Evolutionary conservation across 2,888 invertebrate genomes (phyloP).

Genomic region (Zygogramma bicolorata): DNA sequence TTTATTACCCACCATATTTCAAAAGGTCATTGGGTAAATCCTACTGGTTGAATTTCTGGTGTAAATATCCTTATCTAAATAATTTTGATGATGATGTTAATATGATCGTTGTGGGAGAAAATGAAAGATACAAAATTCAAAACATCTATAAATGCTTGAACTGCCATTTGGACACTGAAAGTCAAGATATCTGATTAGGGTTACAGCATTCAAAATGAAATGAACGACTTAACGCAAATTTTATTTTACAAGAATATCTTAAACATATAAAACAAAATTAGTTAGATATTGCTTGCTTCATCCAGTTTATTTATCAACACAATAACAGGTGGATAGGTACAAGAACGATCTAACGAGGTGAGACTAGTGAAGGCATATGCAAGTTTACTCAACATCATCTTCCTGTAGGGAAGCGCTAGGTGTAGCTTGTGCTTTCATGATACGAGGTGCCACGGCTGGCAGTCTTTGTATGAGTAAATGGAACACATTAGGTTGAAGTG

Average conservation of each 20-base stretch:
- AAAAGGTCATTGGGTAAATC: too few relatives aligned
- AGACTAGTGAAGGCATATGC: constrained; percentile 49
- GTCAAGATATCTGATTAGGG: too few relatives aligned
- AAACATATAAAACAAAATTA: constrained; percentile 50
- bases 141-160: too few relatives aligned
- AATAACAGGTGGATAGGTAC: constrained; percentile 41
- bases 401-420: constrained; percentile 58
- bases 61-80: too few relatives aligned
- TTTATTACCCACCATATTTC: too few relatives aligned
- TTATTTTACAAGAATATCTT: constrained; percentile 25
- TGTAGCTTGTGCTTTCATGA: constrained; percentile 59
- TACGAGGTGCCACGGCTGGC: constrained; percentile 72
- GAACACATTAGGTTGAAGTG: constrained; percentile 95
- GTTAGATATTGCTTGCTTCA: constrained; percentile 50
- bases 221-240: constrained; percentile 18
- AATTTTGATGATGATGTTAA: too few relatives aligned
- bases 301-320: constrained; percentile 47
- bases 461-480: constrained; percentile 86
- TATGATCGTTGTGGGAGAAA: too few relatives aligned
- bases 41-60: too few relatives aligned
- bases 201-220: background rate
- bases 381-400: constrained; percentile 64
- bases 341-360: constrained; percentile 50
- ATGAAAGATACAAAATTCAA: too few relatives aligned
- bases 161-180: too few relatives aligned